Percentiles rank a stretch among this genome's conserved stretches.
Conservation (phyloP, 2,888 invertebrate genomes). For the Pollenia griseotomentosa region DNA sequence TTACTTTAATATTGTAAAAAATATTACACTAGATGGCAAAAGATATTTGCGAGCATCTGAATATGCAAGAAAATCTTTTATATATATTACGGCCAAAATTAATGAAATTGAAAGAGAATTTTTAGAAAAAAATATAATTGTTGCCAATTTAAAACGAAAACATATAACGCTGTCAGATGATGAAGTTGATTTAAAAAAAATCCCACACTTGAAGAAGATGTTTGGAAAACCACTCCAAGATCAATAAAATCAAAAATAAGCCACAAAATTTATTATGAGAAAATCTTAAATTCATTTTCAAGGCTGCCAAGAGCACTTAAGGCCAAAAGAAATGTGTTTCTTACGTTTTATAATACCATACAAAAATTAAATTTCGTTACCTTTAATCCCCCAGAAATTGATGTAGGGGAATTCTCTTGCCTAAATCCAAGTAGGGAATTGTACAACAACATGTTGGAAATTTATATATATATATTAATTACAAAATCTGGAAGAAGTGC, state of each 20-base stretch:
- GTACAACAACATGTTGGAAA: slow-evolving; percentile 20
- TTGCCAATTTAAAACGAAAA: neutral
- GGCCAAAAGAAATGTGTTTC: too few relatives aligned
- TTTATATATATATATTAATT: neutral
- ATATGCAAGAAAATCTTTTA: slow-evolving; percentile 13
- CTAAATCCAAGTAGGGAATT: slow-evolving; percentile 4
- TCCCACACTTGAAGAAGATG: neutral
- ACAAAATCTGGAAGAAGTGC: neutral
- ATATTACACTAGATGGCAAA: neutral
- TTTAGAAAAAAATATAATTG: neutral
- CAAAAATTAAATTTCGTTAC: neutral
- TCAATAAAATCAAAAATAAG: too few relatives aligned
- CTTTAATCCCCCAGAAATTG: too few relatives aligned
- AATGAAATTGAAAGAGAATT: slow-evolving; percentile 18
- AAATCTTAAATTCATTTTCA: too few relatives aligned
- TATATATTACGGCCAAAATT: slow-evolving; percentile 14
- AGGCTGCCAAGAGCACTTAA: too few relatives aligned
- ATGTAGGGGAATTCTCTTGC: neutral
- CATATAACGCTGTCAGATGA: neutral
- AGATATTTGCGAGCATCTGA: neutral
- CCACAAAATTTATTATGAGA: too few relatives aligned
- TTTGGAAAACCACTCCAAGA: too few relatives aligned
- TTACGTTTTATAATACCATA: too few relatives aligned
- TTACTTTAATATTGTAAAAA: slow-evolving; percentile 25
- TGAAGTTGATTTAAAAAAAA: slow-evolving; percentile 14